These are phyloP conservation scores for Oxyura jamaicensis DNA, from an alignment of 2,113 vertebrate genomes.

Conservation along the genomic window DNA sequence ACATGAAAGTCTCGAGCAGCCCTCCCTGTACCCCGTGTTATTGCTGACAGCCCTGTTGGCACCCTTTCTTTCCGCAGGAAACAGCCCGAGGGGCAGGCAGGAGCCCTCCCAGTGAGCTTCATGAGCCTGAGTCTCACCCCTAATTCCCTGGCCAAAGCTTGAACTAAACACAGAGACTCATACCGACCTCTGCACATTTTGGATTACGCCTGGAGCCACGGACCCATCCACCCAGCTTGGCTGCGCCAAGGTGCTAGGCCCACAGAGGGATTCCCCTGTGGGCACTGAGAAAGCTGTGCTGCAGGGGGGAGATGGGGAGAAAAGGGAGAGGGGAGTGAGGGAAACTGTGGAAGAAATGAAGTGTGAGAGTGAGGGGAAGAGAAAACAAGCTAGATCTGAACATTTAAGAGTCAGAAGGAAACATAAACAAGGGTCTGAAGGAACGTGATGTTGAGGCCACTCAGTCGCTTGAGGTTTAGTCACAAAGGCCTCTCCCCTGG, in stretches of 20 bases:
- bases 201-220: fast-evolving
- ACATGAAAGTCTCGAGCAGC: neutral
- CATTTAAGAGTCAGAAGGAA: neutral
- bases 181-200: neutral
- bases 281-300: neutral
- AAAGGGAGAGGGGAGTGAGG: neutral
- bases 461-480: neutral
- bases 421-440: neutral
- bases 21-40: neutral
- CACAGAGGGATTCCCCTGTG: fast-evolving
- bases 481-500: neutral
- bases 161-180: neutral
- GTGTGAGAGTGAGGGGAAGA: fast-evolving
- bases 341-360: neutral
- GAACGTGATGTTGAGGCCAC: neutral
- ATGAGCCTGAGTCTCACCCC: fast-evolving
- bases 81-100: neutral
- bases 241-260: fast-evolving
- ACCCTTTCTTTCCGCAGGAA: neutral
- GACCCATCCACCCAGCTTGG: neutral
- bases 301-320: fast-evolving
- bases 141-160: neutral
- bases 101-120: neutral
- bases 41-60: neutral
- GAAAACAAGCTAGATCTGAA: neutral